Conservation (phyloP, 2,797 vertebrate species). For the Sebastes umbrosus region DNA sequence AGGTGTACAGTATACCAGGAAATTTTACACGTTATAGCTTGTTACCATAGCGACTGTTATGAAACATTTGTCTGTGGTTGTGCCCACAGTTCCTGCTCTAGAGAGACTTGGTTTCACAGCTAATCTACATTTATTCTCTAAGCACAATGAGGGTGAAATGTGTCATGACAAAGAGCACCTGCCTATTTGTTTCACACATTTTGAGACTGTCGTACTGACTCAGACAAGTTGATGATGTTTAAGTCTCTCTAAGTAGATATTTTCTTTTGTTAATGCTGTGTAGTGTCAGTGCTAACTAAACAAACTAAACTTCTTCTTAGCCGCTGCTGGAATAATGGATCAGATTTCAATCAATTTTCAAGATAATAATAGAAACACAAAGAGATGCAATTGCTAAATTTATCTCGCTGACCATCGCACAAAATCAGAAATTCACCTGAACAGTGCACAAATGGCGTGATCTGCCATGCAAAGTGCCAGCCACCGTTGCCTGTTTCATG, state of each 20-base stretch:
- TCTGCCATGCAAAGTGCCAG: neutral
- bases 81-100: slow-evolving; percentile 55
- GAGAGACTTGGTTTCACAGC: slow-evolving; percentile 26
- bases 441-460: neutral
- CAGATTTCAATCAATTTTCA: neutral
- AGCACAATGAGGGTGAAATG: neutral
- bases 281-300: neutral
- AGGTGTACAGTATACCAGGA: neutral
- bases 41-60: slow-evolving; percentile 56
- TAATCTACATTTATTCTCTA: slow-evolving; percentile 1
- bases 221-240: neutral
- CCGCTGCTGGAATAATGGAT: neutral
- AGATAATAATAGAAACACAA: neutral
- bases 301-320: neutral
- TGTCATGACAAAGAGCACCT: neutral
- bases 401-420: neutral
- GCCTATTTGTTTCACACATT: neutral
- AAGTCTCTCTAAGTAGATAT: neutral
- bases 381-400: neutral
- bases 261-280: neutral
- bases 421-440: neutral
- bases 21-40: neutral
- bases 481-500: neutral
- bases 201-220: neutral
- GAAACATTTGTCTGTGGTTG: slow-evolving; percentile 59